Percentiles rank a stretch among this genome's conserved stretches.
These are phyloP conservation scores for Oncorhynchus kisutch DNA, from an alignment of 2,113 vertebrate species.

Conservation along the genomic window DNA sequence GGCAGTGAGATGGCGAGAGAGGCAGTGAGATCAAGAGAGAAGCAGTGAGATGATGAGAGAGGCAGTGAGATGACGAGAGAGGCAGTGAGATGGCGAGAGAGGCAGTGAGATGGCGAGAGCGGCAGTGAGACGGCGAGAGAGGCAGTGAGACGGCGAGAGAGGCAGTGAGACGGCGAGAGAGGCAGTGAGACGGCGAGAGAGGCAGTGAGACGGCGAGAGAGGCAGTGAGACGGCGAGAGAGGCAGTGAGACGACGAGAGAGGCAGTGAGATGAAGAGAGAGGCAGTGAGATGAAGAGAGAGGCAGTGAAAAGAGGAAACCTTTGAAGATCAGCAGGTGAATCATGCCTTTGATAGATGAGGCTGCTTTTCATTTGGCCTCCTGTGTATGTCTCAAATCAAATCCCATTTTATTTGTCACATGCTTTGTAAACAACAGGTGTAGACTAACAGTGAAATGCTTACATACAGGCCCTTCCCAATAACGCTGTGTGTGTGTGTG, in stretches of 20 bases:
- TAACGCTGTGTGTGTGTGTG: neutral
- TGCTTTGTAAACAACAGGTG: no score
- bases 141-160: conserved; percentile 18
- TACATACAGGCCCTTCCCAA: no score
- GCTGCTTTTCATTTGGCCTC: conserved; percentile 35
- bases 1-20: neutral
- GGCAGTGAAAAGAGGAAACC: conserved; percentile 19
- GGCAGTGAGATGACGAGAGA: conserved; percentile 1
- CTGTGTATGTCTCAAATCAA: neutral
- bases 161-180: neutral
- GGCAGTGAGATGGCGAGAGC: conserved; percentile 6
- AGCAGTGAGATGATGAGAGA: neutral
- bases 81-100: conserved; percentile 30
- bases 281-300: conserved; percentile 17
- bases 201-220: neutral
- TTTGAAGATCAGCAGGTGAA: conserved; percentile 67
- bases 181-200: conserved; percentile 8
- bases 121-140: neutral
- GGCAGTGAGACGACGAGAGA: neutral
- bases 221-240: neutral
- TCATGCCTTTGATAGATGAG: conserved; percentile 56
- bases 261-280: neutral
- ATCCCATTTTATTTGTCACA: no score
- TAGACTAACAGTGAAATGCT: no score
- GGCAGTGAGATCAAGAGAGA: conserved; percentile 18